These are phyloP conservation scores for Diorhabda sublineata DNA, from an alignment of 1,140 invertebrate species.

Conservation along the genomic window DNA sequence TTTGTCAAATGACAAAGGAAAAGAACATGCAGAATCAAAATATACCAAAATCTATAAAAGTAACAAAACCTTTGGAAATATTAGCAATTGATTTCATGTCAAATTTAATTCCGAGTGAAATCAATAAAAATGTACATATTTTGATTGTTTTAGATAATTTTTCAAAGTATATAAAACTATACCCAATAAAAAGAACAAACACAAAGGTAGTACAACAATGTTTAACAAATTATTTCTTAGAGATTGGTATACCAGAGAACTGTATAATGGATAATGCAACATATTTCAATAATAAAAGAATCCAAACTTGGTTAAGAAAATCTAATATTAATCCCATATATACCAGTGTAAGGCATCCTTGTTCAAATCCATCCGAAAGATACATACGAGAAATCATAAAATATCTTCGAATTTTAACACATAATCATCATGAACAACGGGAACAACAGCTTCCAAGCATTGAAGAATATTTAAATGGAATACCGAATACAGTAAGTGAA, in stretches of 20 bases:
- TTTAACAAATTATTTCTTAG: constrained; percentile 7
- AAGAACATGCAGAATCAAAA: constrained; percentile 8
- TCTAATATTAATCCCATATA: not conserved
- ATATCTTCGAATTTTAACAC: constrained; percentile 5
- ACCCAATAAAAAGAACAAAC: constrained; percentile 4
- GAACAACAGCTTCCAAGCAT: not conserved
- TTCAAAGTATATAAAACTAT: constrained; percentile 9
- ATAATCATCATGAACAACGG: constrained; percentile 4
- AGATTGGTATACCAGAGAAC: constrained; percentile 7
- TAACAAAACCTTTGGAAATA: constrained; percentile 7
- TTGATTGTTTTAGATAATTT: constrained; percentile 4
- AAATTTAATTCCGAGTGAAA: not conserved
- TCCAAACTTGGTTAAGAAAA: not conserved
- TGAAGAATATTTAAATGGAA: constrained; percentile 6
- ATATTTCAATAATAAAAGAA: constrained; percentile 11
- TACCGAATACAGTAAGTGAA: constrained; percentile 7
- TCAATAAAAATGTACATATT: constrained; percentile 6
- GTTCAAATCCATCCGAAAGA: constrained; percentile 8
- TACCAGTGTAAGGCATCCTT: constrained; percentile 9
- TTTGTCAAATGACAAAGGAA: constrained; percentile 2
- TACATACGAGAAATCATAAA: constrained; percentile 11
- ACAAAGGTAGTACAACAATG: not conserved
- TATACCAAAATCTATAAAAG: not conserved
- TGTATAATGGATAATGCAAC: constrained; percentile 13
- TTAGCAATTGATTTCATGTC: constrained; percentile 6